Percentiles rank a stretch among this genome's conserved stretches.
phyloP scores from a whole-genome alignment of 2,797 vertebrate species.

The Staurois parvus region DNA sequence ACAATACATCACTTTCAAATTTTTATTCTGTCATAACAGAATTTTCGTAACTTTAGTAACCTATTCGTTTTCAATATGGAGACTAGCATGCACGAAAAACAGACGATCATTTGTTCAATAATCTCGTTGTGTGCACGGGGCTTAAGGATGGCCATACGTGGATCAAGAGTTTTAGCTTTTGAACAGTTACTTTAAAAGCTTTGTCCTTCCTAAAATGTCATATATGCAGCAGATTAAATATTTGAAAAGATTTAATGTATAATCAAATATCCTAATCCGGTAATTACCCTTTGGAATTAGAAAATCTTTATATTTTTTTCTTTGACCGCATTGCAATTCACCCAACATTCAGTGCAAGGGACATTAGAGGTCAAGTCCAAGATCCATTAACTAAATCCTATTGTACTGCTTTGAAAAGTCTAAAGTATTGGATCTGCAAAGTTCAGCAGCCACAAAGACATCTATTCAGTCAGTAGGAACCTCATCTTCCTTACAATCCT shows the following conservation, averaged over 20 bases:
- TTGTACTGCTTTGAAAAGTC: constrained; percentile 31
- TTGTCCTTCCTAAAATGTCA: constrained; percentile 18
- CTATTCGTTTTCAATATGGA: no score
- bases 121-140: no score
- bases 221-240: constrained; percentile 33
- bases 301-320: constrained; percentile 2
- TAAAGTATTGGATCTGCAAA: constrained; percentile 53
- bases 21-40: no score
- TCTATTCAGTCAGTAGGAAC: constrained; percentile 54
- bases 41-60: no score
- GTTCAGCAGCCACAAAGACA: constrained; percentile 52
- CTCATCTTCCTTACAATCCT: constrained; percentile 43
- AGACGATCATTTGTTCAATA: no score
- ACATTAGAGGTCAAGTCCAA: constrained; percentile 44
- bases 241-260: constrained; percentile 37
- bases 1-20: no score
- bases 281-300: constrained; percentile 58
- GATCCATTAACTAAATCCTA: constrained; percentile 52
- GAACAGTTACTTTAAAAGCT: neutral
- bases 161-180: neutral
- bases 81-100: no score
- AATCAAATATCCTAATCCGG: constrained; percentile 26
- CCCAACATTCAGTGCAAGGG: constrained; percentile 26
- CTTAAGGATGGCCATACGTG: no score
- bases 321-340: constrained; percentile 43